These are phyloP conservation scores for Diuraphis noxia DNA, from an alignment of 1,140 invertebrate species.

Conservation along the genomic window DNA sequence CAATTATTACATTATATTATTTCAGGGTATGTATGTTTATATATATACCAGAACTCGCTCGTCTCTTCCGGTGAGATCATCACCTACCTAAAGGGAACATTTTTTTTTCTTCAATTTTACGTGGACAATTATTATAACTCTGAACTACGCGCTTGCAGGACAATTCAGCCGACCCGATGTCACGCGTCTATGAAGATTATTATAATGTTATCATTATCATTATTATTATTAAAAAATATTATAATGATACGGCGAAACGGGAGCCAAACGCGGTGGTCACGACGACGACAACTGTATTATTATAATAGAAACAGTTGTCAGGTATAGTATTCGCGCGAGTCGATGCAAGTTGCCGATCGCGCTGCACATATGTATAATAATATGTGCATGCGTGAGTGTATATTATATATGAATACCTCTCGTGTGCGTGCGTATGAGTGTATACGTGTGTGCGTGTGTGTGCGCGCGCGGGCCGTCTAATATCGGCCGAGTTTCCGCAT, in stretches of 20 bases:
- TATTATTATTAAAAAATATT: background rate
- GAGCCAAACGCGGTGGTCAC: conserved; percentile 7
- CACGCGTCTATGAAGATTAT: background rate
- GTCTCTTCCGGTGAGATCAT: background rate
- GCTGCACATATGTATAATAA: background rate
- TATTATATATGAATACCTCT: too few relatives aligned
- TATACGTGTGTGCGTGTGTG: background rate
- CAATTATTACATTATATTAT: background rate
- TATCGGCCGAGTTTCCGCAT: conserved; percentile 31
- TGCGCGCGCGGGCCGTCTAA: background rate
- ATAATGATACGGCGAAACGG: background rate
- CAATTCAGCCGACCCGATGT: background rate
- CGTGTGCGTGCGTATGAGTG: background rate
- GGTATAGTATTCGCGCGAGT: background rate
- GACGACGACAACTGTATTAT: conserved; percentile 15
- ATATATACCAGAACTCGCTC: background rate
- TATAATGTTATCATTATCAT: background rate
- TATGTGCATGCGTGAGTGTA: background rate
- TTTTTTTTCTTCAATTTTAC: background rate
- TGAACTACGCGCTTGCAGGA: background rate
- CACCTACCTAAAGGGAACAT: background rate
- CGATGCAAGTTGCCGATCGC: background rate
- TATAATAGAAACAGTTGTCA: background rate
- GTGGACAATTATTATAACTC: too few relatives aligned
- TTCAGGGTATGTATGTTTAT: background rate